phyloP scores from a whole-genome alignment of 2,888 invertebrate species.

The Ischnura elegans region DNA sequence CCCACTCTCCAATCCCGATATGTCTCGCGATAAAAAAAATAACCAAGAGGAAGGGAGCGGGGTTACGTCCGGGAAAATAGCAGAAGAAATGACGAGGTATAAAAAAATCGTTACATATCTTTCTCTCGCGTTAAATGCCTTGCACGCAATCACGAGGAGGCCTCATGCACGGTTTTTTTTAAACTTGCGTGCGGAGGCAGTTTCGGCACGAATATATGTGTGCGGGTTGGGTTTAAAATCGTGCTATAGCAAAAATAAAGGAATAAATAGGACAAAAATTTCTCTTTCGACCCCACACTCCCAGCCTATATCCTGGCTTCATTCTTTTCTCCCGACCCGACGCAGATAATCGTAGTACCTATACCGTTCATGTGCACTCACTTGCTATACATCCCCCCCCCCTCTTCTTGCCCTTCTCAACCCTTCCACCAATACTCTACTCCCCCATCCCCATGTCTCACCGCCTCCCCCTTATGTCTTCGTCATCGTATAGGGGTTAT shows the following conservation, averaged over 20 bases:
- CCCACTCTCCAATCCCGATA: background rate
- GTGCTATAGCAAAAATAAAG: too few relatives aligned
- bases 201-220: background rate
- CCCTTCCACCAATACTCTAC: background rate
- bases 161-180: slow-evolving; percentile 11
- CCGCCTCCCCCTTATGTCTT: background rate
- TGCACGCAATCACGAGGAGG: slow-evolving; percentile 30
- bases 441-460: background rate
- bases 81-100: background rate
- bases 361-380: too few relatives aligned
- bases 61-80: background rate
- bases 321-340: background rate
- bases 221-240: too few relatives aligned
- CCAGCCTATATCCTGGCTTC: background rate
- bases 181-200: slow-evolving; percentile 25
- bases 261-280: too few relatives aligned
- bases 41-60: background rate
- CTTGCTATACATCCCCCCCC: too few relatives aligned
- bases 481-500: background rate
- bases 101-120: background rate
- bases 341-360: background rate
- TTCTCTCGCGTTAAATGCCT: slow-evolving; percentile 6
- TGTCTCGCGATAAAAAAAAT: background rate
- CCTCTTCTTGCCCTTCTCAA: background rate
- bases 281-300: background rate